These are phyloP conservation scores for Melanotaenia trifasciata DNA, from an alignment of 2,797 vertebrate species.

Conservation along the genomic window DNA sequence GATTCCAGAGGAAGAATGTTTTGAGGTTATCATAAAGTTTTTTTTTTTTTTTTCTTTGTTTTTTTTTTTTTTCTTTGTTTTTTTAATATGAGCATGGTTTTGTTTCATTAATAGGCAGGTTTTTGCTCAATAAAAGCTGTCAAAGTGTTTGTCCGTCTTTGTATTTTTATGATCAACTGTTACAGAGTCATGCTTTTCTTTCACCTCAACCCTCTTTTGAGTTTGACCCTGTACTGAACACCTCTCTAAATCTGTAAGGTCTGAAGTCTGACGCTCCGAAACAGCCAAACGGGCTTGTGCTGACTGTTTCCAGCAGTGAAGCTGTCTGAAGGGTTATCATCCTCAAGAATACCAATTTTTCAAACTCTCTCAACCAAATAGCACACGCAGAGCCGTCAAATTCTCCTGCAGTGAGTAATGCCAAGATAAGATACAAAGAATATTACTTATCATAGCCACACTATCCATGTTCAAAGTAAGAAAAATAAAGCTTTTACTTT, in stretches of 20 bases:
- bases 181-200: conserved; percentile 27
- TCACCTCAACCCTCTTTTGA: conserved; percentile 37
- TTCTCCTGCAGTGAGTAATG: conserved; percentile 41
- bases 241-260: conserved; percentile 58
- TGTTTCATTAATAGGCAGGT: not conserved
- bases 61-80: not conserved
- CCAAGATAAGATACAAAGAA: conserved; percentile 52
- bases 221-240: conserved; percentile 58
- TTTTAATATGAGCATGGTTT: not conserved
- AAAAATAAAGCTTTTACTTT: conserved; percentile 48
- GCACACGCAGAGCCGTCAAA: conserved; percentile 49
- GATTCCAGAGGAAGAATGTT: not conserved
- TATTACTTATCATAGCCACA: conserved; percentile 39
- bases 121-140: conserved; percentile 14
- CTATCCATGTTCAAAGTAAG: conserved; percentile 29
- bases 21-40: not conserved
- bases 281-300: conserved; percentile 64
- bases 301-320: conserved; percentile 72
- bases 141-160: conserved; percentile 12
- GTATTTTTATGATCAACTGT: conserved; percentile 21
- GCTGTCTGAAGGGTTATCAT: conserved; percentile 65
- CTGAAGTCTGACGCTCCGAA: conserved; percentile 56
- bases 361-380: conserved; percentile 59
- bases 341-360: conserved; percentile 74
- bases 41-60: not conserved